Evolutionary conservation across 2,888 invertebrate species (phyloP), one percentile per base, ranked within the genome.

Genomic region (Pollenia labialis): DNA sequence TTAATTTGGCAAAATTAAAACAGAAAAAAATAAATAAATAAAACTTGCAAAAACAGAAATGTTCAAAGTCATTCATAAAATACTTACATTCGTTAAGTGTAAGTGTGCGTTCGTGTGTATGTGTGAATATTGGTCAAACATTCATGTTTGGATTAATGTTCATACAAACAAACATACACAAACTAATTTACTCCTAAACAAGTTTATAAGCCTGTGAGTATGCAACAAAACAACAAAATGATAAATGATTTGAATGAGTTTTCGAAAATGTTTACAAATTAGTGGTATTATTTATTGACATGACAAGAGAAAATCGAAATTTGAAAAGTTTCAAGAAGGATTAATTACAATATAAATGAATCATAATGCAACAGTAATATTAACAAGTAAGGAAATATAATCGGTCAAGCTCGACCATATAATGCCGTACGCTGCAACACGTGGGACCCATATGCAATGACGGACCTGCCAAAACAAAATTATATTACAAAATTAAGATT

Each of bases 271-370:
- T 79, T 79, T 58, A 72, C 86, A 86, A 83, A 86, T 86, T 75
- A 82, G 50, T 82, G 79, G 82, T 75, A 71, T 82, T 86, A 82
- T 69, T 75, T 82, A 86, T 83, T 83, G 83, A 75, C 82, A 86
- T 69, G 64, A 80, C 86, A 74, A 52, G 48, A 69, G 50, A 44
- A 42, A 74, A 50, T 54, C 40, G 23, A 18, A 32, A 81, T 71
- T 77, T 52, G 16, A 77, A 66, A 83, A 48, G 32, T 52, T 79
- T 72, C 58, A 72, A 71, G 58, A 71, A 40, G 81, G 62, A 76
- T 77, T 83, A 86, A 83, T 83, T 86, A 71, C 58, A 58, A 80
- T 75, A 66, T 75, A 64, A 80, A 86, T 72, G 80, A 80, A 80
- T 76, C 71, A 85, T 62, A 56, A 74, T 56, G 42, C 32, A 18